phyloP scores from a whole-genome alignment of 1,140 invertebrate genomes.

The Riptortus pedestris region DNA sequence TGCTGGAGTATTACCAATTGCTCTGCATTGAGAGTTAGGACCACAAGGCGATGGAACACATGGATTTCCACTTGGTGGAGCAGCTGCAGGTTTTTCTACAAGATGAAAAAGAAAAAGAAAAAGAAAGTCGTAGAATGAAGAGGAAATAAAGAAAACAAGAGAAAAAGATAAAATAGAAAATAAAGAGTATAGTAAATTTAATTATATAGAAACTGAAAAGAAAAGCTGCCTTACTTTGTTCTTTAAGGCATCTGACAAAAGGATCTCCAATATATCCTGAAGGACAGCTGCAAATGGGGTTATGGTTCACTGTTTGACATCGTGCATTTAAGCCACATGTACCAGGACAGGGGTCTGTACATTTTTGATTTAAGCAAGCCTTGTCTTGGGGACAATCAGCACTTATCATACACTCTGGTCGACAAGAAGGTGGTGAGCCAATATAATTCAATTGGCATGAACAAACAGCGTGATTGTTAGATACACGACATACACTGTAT shows the following conservation, averaged over 20 bases:
- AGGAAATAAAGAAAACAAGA: neutral
- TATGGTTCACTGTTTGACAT: constrained; percentile 61
- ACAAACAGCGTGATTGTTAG: constrained; percentile 56
- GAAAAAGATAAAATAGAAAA: neutral
- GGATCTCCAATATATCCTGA: constrained; percentile 66
- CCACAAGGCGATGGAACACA: constrained; percentile 73
- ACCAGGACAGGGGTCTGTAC: constrained; percentile 57
- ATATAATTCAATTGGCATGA: constrained; percentile 60
- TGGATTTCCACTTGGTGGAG: constrained; percentile 46
- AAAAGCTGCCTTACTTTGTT: constrained; percentile 41
- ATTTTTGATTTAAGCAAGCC: constrained; percentile 59
- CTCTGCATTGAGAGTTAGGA: constrained; percentile 63
- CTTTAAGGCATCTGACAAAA: constrained; percentile 53
- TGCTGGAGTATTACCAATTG: constrained; percentile 55
- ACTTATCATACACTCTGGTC: constrained; percentile 63
- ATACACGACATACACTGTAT: constrained; percentile 54
- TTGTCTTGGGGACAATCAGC: constrained; percentile 55
- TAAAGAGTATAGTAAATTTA: constrained; percentile 9
- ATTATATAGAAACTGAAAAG: neutral
- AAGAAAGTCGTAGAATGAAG: constrained; percentile 14
- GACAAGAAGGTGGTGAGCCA: constrained; percentile 59
- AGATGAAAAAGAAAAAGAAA: neutral
- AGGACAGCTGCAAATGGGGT: constrained; percentile 58
- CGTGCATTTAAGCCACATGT: constrained; percentile 57
- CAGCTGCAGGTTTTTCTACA: constrained; percentile 22